phyloP scores from a whole-genome alignment of 2,797 vertebrate species.

The Ceyx erithaca region DNA sequence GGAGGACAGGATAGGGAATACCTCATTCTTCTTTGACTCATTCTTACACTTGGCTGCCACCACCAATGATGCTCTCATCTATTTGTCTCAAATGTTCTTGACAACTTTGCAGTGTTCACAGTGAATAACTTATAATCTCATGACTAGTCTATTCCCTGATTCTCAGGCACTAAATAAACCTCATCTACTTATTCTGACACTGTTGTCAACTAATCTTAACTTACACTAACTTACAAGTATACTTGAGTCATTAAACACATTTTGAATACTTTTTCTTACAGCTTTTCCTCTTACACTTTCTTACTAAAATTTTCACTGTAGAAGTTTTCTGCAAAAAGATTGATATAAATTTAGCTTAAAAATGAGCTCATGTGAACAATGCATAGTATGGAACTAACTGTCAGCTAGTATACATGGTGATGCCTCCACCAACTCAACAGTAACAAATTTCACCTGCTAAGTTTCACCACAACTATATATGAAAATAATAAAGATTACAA shows the following conservation, averaged over 20 bases:
- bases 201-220: neutral
- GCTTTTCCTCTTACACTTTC: neutral
- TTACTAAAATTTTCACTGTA: neutral
- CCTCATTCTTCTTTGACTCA: neutral
- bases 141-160: neutral
- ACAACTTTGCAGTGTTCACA: neutral
- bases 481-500: neutral
- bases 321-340: neutral
- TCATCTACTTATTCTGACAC: neutral
- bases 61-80: neutral
- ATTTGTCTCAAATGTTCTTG: neutral
- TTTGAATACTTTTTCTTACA: neutral
- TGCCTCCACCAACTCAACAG: neutral
- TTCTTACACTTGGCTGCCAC: neutral
- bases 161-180: neutral
- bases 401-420: neutral
- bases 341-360: neutral
- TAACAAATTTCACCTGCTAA: neutral
- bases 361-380: neutral
- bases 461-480: neutral
- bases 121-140: neutral
- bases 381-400: neutral
- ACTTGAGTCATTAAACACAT: neutral
- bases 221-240: fast-evolving
- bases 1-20: neutral